Percentiles rank a stretch among this genome's conserved stretches.
Evolutionary conservation across 2,113 vertebrate species (phyloP).

Genomic region (Muntiacus reevesi): DNA sequence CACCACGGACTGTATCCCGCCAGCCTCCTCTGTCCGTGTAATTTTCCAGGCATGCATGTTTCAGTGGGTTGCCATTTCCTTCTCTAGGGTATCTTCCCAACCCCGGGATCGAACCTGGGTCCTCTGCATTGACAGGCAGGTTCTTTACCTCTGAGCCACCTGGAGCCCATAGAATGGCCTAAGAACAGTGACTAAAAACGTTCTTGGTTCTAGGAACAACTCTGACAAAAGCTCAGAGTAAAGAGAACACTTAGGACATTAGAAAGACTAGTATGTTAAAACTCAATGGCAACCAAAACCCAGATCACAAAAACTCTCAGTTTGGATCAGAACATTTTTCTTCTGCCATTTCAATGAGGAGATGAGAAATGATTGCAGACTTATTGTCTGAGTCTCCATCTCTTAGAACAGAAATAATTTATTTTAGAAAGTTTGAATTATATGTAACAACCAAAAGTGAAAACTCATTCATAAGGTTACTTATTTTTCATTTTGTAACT

Average conservation of each 20-base stretch:
- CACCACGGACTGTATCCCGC: background rate
- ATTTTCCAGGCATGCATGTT: background rate
- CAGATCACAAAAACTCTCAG: background rate
- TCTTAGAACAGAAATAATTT: background rate
- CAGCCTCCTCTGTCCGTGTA: background rate
- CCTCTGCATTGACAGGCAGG: background rate
- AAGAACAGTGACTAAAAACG: background rate
- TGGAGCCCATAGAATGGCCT: background rate
- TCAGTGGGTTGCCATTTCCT: background rate
- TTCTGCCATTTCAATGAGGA: background rate
- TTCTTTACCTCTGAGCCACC: background rate
- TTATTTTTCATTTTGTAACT: background rate
- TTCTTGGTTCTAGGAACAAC: background rate
- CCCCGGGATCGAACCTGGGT: background rate
- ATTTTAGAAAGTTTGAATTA: slow-evolving; percentile 10
- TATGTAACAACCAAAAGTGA: background rate
- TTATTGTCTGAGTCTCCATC: background rate
- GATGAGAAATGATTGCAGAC: background rate
- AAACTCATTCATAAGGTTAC: background rate
- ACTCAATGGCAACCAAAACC: background rate
- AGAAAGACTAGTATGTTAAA: background rate
- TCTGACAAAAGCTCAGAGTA: background rate
- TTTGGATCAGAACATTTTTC: background rate
- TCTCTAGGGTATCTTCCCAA: background rate
- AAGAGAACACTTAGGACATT: background rate